A percentile compares a stretch with the other conserved stretches of the same genome.
Conservation (phyloP, 2,113 vertebrate species). For the Nestor notabilis region DNA sequence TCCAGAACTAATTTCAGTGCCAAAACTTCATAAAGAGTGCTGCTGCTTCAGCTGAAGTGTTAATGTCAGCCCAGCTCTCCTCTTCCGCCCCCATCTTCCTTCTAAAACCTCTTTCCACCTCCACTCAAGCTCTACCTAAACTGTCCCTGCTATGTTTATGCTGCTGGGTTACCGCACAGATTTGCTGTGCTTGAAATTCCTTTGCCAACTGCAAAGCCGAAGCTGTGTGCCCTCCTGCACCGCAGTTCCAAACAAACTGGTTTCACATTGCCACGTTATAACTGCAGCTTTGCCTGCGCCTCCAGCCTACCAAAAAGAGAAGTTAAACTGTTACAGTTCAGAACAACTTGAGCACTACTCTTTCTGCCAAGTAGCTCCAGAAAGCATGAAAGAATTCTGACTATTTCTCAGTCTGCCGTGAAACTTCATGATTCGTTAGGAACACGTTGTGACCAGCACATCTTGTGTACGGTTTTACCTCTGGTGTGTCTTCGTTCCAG, state of each 20-base stretch:
- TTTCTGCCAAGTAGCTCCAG: not conserved
- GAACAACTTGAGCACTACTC: not conserved
- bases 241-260: not conserved
- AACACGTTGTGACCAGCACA: not conserved
- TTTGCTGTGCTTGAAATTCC: not conserved
- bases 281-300: not conserved
- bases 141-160: not conserved
- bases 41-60: not conserved
- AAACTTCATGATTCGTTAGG: not conserved
- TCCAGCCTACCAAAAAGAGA: not conserved
- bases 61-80: not conserved
- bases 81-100: not conserved
- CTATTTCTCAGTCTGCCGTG: not conserved
- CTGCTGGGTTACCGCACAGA: not conserved
- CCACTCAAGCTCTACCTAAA: not conserved
- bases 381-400: not conserved
- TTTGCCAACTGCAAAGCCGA: not conserved
- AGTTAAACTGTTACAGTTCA: not conserved
- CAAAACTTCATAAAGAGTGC: not conserved
- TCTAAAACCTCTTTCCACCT: not conserved
- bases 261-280: rapidly evolving
- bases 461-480: rapidly evolving
- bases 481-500: not conserved
- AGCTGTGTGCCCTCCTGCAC: not conserved
- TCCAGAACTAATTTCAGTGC: not conserved